Base-by-base conservation (phyloP, 53 echinoderm and acorn worm genomes). In the Hippasteria phrygiana region DNA sequence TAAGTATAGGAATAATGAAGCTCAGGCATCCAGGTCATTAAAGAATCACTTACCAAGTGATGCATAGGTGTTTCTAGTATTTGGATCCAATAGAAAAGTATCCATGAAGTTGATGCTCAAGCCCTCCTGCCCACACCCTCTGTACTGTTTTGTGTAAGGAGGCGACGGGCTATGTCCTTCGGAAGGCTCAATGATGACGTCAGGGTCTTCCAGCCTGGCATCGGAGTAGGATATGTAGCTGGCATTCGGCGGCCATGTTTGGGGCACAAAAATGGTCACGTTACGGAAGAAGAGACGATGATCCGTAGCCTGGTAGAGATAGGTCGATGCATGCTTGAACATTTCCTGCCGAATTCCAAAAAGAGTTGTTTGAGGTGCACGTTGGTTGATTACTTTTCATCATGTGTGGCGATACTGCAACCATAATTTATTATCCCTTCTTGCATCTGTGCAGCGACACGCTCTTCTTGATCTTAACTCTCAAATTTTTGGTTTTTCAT, bases 201-300 rank as follows among this genome's bases (percentile, higher is more conserved):
- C 91, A 34, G 95, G 91, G 32, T 65, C 86, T 13, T 88, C 91
- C 34, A 90, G 91, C 17, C 78, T 72, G 20, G 84, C 88, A 0
- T 72, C 85, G 20, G 78, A 73, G 11, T 88, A 87, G 16, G 89
- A 33, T 43, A 72, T 37, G 80, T 95, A 91, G 24, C 78, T 87
- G 4, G 93, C 69, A 47, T 87, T 73, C 2, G 46, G 8, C n/a
- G 56, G 87, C 95, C 95, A 93, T 5, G 91, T 89, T 62, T 80
- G 74, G 9, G 95, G 95, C 32, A 95, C 90, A 36, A 93, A 87
- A 37, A 95, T 93, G 70, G 95, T 93, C 71, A 93, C 80, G 50
- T 87, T 83, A 4, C 84, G 74, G 69, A 91, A 95, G 83, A 82
- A 93, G 16, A 90, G 73, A 29, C 95, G 77, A 20, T 86, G 79